These are phyloP conservation scores for Drosophila nr. perissopoda DNA, from an alignment of 2,888 invertebrate genomes.

Conservation along the genomic window DNA sequence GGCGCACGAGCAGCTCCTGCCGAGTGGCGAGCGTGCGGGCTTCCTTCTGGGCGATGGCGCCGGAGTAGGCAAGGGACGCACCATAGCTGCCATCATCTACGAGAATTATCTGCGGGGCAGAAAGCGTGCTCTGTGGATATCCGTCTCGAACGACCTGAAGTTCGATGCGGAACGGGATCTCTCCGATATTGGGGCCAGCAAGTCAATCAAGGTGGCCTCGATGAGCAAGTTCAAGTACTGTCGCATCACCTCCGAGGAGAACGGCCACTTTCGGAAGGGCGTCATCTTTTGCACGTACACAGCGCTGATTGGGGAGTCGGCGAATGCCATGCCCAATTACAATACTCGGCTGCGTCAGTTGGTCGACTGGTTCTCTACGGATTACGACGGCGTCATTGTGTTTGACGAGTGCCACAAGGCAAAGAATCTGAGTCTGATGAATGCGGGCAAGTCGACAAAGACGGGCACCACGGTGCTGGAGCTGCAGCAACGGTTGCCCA, in stretches of 20 bases:
- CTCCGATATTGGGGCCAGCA: conserved; percentile 94
- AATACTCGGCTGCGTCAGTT: conserved; percentile 97
- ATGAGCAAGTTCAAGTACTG: conserved; percentile 99
- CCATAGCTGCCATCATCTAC: conserved; percentile 98
- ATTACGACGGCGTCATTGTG: conserved; percentile 93
- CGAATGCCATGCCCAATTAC: conserved; percentile 88
- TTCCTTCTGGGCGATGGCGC: conserved; percentile 99
- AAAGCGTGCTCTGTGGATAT: conserved; percentile 98
- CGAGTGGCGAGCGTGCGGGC: conserved; percentile 95
- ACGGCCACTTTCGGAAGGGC: conserved; percentile 95
- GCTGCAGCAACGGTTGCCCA: conserved; percentile 96
- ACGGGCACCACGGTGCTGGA: conserved; percentile 98
- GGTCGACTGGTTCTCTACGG: conserved; percentile 98
- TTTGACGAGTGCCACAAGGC: conserved; percentile 99
- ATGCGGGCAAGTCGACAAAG: conserved; percentile 98
- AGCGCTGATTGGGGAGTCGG: conserved; percentile 98
- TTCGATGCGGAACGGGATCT: conserved; percentile 99
- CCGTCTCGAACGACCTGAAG: conserved; percentile 98
- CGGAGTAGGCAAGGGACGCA: conserved; percentile 99
- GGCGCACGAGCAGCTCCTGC: conserved; percentile 95
- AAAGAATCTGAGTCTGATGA: conserved; percentile 98
- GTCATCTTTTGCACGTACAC: conserved; percentile 99
- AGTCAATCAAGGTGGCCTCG: conserved; percentile 93
- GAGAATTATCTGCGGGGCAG: conserved; percentile 97
- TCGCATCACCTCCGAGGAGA: conserved; percentile 90